These are phyloP conservation scores for Sebastes taczanowskii DNA, from an alignment of 2,797 vertebrate species.

Conservation along the genomic window DNA sequence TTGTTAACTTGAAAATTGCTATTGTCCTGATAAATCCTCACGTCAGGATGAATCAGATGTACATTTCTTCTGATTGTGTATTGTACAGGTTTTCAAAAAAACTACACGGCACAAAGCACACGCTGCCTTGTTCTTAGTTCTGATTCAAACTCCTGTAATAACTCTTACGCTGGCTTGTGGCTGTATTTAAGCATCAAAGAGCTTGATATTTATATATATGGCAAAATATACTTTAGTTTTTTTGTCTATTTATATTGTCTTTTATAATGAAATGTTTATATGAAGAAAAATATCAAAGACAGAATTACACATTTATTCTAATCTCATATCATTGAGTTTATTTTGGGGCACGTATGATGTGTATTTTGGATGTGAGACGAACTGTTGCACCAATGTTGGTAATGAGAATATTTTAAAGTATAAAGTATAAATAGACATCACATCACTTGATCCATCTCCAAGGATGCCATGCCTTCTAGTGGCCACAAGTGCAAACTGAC, in stretches of 20 bases:
- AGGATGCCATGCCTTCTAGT: constrained; percentile 23
- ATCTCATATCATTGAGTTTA: background rate
- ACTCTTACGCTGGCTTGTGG: background rate
- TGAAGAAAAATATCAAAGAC: background rate
- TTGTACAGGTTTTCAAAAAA: background rate
- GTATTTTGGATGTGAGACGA: background rate
- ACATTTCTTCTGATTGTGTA: background rate
- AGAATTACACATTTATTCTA: background rate
- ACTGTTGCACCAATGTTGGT: background rate
- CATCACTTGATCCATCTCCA: background rate
- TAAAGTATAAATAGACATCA: background rate
- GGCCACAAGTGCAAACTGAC: background rate
- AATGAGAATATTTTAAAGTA: background rate
- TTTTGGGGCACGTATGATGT: too few relatives aligned
- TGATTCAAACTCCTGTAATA: background rate
- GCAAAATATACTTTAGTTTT: background rate
- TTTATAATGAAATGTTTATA: background rate
- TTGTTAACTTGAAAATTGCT: background rate
- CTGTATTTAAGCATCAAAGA: background rate
- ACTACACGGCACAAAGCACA: background rate
- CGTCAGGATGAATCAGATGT: background rate
- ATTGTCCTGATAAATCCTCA: background rate
- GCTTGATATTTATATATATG: background rate
- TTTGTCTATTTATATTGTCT: background rate
- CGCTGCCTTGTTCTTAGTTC: background rate